Base-by-base conservation (phyloP, 2,888 invertebrate species). In the Chymomyza amoena region DNA sequence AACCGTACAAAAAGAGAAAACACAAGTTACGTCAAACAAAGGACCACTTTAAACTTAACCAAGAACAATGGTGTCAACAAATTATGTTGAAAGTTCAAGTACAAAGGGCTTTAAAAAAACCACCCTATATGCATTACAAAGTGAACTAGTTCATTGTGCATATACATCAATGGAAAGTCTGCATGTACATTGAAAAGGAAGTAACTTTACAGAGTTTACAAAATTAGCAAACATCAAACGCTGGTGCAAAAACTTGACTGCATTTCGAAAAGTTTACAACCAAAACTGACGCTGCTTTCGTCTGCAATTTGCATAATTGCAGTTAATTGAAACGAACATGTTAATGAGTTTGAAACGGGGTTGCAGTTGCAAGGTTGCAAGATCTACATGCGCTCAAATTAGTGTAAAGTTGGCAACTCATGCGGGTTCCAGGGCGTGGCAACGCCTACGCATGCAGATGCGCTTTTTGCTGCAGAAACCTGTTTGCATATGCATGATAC, bases 281-380 rank as follows among this genome's bases (percentile, higher is more conserved):
- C 39, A 15, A 45, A 45, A 45, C 39, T 45, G 39, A 13, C 39
- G 39, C 39, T 45, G 13, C 39, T 45, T 16, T 25, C 60, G 36
- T 54, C 20, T 56, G 62, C 63, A 68, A 80, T 75, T 78, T 78
- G 62, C 79, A 73, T 81, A 71, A 81, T 78, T 81, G 73, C 66
- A 70, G 71, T 70, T 80, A 80, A 80, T 77, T 78, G 72, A 68
- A 81, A 77, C 66, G 68, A 71, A 67, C 75, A 69, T 62, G 70
- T 73, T 77, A 76, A 73, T 72, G 70, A 77, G 73, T 70, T 72
- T 54, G 18, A 64, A 64, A 28, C 50, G 59, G 65, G n/a, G 54
- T 36, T 54, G 39, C 18, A 45, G 39, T 45, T 66, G 10, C 45
- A 64, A 57, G 13, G 61, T 25, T 59, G 52, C 64, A 16, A 32